These are phyloP conservation scores for Ophion ellenae DNA, from an alignment of 2,888 invertebrate genomes.

Conservation along the genomic window DNA sequence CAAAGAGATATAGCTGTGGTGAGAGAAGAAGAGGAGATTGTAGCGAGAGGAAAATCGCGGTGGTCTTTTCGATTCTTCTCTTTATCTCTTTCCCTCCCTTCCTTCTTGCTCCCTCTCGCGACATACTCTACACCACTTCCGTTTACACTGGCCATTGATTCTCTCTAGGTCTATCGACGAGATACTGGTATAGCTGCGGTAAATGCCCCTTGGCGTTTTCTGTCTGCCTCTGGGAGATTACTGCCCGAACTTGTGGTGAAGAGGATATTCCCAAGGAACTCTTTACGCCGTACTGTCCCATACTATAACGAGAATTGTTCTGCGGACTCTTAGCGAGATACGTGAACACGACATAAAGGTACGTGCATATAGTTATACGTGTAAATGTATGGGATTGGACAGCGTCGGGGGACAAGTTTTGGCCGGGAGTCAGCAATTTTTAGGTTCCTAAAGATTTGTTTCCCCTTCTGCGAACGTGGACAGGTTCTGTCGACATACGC, in stretches of 20 bases:
- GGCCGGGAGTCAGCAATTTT: not conserved
- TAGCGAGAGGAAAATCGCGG: slow-evolving; percentile 60
- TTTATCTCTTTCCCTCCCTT: slow-evolving; percentile 17
- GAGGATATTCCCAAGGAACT: slow-evolving; percentile 24
- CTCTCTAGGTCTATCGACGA: slow-evolving; percentile 49
- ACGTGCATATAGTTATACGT: not conserved
- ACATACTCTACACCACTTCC: slow-evolving; percentile 27
- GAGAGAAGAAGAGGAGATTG: slow-evolving; percentile 27
- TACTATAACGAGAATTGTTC: slow-evolving; percentile 33
- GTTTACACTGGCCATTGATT: slow-evolving; percentile 62
- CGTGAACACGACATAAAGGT: slow-evolving; percentile 5
- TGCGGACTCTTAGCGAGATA: not conserved
- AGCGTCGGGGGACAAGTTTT: not conserved
- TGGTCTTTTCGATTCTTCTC: slow-evolving; percentile 44
- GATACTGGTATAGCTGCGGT: slow-evolving; percentile 40
- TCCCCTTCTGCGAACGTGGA: not conserved
- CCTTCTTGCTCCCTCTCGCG: slow-evolving; percentile 13
- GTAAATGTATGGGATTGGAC: not conserved
- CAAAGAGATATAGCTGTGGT: slow-evolving; percentile 50
- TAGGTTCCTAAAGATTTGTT: not conserved
- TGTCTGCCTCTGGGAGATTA: slow-evolving; percentile 21
- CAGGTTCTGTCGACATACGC: not conserved
- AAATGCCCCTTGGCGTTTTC: slow-evolving; percentile 53
- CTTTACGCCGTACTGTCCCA: slow-evolving; percentile 5
- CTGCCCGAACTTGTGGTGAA: slow-evolving; percentile 5